Conservation (phyloP, 2,888 invertebrate genomes). For the Aleiodes leptofemur region DNA sequence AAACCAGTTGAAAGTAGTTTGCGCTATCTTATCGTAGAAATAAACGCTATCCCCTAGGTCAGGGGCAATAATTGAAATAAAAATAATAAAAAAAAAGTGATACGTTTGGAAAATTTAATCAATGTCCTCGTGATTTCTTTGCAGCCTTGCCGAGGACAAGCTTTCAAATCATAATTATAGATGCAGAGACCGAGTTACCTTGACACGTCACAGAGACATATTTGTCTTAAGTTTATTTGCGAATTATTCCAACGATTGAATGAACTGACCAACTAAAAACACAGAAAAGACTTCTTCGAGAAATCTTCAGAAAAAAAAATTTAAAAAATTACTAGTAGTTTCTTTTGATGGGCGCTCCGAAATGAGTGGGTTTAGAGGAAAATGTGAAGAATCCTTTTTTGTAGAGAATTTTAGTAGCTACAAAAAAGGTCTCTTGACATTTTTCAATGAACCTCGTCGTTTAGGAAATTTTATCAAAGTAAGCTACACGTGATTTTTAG, state of each 20-base stretch:
- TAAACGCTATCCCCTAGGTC: slow-evolving; percentile 8
- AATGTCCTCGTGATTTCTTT: slow-evolving; percentile 50
- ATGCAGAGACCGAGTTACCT: slow-evolving; percentile 52
- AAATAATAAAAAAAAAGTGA: slow-evolving; percentile 6
- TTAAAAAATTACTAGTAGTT: background rate
- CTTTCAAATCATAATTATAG: slow-evolving; percentile 63
- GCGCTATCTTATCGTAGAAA: slow-evolving; percentile 21
- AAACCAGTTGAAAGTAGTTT: background rate
- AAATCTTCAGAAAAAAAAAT: background rate
- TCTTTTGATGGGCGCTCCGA: no score
- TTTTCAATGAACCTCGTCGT: no score
- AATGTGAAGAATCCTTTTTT: no score
- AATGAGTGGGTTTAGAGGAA: no score
- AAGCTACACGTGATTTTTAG: no score
- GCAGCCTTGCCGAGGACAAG: slow-evolving; percentile 53
- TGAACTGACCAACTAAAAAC: no score
- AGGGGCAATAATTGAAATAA: slow-evolving; percentile 10
- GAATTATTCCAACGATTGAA: background rate
- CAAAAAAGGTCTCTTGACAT: no score
- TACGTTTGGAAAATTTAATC: slow-evolving; percentile 19
- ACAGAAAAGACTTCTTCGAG: no score
- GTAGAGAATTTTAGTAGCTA: no score
- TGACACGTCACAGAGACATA: slow-evolving; percentile 49
- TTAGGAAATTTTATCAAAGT: no score
- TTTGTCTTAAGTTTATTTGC: slow-evolving; percentile 18